Percentiles rank a stretch among this genome's conserved stretches.
Conservation (phyloP, 1,140 invertebrate species). For the Trichogramma pretiosum region DNA sequence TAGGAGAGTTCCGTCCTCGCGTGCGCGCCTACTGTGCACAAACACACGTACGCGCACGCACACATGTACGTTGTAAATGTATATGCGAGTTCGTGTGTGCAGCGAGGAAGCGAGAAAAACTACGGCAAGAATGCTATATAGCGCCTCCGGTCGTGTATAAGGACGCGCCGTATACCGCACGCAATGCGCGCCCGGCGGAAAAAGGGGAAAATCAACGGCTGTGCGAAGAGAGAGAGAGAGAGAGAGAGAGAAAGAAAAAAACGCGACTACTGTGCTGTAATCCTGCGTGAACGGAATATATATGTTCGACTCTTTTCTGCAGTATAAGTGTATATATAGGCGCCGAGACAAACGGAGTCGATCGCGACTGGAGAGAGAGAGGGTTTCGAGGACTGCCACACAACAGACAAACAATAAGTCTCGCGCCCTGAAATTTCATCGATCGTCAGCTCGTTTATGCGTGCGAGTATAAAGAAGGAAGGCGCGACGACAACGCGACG, state of each 20-base stretch:
- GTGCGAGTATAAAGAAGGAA: too few relatives aligned
- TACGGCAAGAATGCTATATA: not conserved
- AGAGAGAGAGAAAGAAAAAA: not conserved
- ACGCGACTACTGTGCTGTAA: too few relatives aligned
- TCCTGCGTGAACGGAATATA: too few relatives aligned
- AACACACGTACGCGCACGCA: not conserved
- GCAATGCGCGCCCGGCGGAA: too few relatives aligned
- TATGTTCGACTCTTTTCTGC: too few relatives aligned
- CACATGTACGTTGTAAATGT: not conserved
- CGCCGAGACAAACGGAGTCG: not conserved
- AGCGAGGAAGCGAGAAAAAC: not conserved
- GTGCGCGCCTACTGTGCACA: not conserved
- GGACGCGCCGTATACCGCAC: too few relatives aligned
- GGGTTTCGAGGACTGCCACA: too few relatives aligned
- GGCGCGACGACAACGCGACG: too few relatives aligned
- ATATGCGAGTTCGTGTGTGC: not conserved
- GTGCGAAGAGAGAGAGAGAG: not conserved
- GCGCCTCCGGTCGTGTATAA: not conserved
- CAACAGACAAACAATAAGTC: too few relatives aligned
- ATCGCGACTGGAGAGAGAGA: not conserved
- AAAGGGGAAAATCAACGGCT: slow-evolving; percentile 2
- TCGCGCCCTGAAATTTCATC: too few relatives aligned
- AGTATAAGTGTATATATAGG: too few relatives aligned
- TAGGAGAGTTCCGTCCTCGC: slow-evolving; percentile 6
- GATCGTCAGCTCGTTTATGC: too few relatives aligned